Evolutionary conservation across 2,113 vertebrate genomes (phyloP).

Genomic region (Sebastes schlegelii): DNA sequence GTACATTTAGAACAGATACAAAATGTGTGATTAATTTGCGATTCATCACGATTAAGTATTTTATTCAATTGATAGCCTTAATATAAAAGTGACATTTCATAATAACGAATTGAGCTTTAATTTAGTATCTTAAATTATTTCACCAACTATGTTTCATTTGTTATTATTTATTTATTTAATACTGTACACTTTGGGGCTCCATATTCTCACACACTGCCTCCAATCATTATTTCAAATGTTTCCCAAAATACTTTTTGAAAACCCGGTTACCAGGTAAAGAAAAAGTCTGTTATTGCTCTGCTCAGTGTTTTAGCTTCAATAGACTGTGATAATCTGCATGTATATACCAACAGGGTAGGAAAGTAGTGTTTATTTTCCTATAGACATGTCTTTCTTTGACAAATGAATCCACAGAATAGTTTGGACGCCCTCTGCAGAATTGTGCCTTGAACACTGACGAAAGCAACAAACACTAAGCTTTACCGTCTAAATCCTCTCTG

Average conservation of each 20-base stretch:
- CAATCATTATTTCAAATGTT: not conserved
- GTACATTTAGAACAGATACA: no score
- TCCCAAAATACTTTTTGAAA: not conserved
- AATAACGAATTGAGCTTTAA: no score
- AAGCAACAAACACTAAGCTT: not conserved
- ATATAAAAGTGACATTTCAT: no score
- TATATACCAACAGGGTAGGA: not conserved
- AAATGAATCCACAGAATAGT: no score
- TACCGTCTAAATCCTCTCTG: not conserved
- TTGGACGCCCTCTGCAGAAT: not conserved
- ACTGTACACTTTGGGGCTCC: slow-evolving; percentile 1
- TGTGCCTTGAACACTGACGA: not conserved
- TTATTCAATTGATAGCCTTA: no score
- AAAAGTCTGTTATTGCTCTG: no score
- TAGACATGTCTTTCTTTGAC: not conserved
- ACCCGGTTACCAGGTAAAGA: not conserved
- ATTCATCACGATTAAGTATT: no score
- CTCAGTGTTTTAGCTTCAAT: no score
- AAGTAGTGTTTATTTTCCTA: not conserved
- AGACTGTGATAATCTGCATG: no score
- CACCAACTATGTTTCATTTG: not conserved
- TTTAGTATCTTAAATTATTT: not conserved
- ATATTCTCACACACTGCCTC: not conserved
- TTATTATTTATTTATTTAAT: not conserved
- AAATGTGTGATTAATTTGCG: no score